Evolutionary conservation across 2,888 invertebrate genomes (phyloP).

Genomic region (Amphipyra tragopoginis): DNA sequence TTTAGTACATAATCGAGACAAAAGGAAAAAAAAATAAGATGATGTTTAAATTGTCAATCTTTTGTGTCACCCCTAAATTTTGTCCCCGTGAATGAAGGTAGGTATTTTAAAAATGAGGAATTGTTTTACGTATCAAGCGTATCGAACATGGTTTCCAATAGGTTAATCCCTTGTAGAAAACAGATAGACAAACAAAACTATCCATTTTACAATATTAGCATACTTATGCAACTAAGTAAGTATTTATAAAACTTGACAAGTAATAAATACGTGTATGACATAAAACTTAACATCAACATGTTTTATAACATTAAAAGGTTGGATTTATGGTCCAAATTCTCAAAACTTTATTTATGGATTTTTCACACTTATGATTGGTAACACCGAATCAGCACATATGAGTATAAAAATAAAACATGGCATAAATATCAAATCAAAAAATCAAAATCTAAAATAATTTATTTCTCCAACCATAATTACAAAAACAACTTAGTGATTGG

Average conservation of each 20-base stretch:
- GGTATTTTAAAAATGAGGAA: no score
- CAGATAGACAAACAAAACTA: not conserved
- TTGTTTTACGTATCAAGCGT: no score
- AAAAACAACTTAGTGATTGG: no score
- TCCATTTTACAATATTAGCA: not conserved
- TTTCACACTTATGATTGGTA: constrained; percentile 18
- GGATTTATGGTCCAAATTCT: constrained; percentile 14
- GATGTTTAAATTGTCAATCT: not conserved
- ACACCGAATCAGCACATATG: constrained; percentile 9
- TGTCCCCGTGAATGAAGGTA: no score
- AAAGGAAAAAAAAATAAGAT: no score
- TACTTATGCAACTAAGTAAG: not conserved
- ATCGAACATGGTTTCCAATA: not conserved
- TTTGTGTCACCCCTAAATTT: not conserved
- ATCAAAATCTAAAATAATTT: no score
- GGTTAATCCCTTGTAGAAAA: not conserved
- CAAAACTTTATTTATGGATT: constrained; percentile 1
- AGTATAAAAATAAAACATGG: no score
- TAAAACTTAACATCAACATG: constrained; percentile 1
- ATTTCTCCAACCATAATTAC: no score
- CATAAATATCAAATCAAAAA: no score
- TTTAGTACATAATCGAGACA: no score
- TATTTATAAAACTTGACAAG: not conserved
- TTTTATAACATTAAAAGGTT: not conserved
- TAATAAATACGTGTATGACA: constrained; percentile 13